Percentiles rank a stretch among this genome's conserved stretches.
Evolutionary conservation across 2,113 vertebrate genomes (phyloP).

Genomic region (Phaethornis superciliosus): DNA sequence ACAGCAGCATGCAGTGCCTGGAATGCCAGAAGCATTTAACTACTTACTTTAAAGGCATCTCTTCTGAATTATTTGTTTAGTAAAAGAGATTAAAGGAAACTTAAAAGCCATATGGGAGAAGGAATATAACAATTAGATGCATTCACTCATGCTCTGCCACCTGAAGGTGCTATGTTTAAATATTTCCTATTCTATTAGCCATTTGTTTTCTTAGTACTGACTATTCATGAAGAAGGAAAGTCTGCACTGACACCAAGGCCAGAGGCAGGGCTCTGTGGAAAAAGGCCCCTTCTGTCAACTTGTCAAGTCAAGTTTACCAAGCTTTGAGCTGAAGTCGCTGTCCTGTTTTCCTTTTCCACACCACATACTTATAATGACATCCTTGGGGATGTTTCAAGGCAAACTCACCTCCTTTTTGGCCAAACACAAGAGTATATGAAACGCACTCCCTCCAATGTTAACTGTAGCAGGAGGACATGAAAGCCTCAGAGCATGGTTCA

Average conservation of each 20-base stretch:
- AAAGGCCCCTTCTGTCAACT: not conserved
- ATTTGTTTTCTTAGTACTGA: not conserved
- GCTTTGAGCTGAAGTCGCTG: not conserved
- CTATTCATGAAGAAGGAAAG: not conserved
- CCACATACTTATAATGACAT: not conserved
- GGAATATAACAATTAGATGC: not conserved
- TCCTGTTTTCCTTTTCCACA: not conserved
- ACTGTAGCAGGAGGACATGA: not conserved
- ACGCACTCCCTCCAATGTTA: not conserved
- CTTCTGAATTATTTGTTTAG: not conserved
- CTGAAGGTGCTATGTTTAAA: not conserved
- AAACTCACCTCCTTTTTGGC: not conserved
- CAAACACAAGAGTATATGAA: not conserved
- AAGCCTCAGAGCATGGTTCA: not conserved
- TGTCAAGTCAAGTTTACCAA: conserved; percentile 1
- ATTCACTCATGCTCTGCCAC: not conserved
- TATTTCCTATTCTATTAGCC: not conserved
- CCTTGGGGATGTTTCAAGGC: not conserved
- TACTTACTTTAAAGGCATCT: not conserved
- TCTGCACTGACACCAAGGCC: not conserved
- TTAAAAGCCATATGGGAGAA: not conserved
- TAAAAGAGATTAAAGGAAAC: not conserved
- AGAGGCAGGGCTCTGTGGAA: not conserved
- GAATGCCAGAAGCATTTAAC: not conserved
- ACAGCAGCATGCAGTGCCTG: not conserved